A percentile compares a stretch with the other conserved stretches of the same genome.
phyloP scores from a whole-genome alignment of 2,888 invertebrate species.

The Aleiodes testaceus region DNA sequence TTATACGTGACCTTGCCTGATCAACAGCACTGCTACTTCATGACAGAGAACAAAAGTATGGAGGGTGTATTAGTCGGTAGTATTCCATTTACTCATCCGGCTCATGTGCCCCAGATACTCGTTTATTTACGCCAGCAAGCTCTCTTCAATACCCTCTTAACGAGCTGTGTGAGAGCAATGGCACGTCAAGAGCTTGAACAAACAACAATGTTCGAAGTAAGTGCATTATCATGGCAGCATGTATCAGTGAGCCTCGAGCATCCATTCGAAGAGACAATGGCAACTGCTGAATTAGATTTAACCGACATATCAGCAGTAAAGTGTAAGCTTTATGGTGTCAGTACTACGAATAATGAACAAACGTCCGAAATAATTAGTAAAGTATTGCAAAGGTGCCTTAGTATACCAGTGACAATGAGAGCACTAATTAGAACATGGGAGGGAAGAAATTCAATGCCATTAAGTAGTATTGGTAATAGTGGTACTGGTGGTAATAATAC shows the following conservation, averaged over 20 bases:
- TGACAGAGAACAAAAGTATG: conserved; percentile 86
- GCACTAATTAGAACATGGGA: conserved; percentile 91
- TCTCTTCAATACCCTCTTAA: conserved; percentile 90
- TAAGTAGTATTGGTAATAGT: conserved; percentile 74
- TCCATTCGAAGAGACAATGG: conserved; percentile 93
- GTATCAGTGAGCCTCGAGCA: conserved; percentile 94
- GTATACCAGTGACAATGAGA: conserved; percentile 93
- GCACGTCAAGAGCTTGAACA: conserved; percentile 84
- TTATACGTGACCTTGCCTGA: conserved; percentile 93
- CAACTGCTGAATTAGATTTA: conserved; percentile 92
- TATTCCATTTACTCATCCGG: conserved; percentile 95
- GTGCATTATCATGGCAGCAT: conserved; percentile 91
- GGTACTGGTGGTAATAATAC: conserved; percentile 79
- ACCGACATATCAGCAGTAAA: conserved; percentile 85
- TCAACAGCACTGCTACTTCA: conserved; percentile 94
- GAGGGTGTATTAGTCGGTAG: conserved; percentile 85
- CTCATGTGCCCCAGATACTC: conserved; percentile 91
- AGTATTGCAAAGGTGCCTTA: conserved; percentile 90
- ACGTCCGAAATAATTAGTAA: conserved; percentile 77
- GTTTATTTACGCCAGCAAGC: conserved; percentile 90
- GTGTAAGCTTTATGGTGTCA: conserved; percentile 81
- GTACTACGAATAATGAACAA: conserved; percentile 71
- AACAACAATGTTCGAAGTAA: conserved; percentile 93
- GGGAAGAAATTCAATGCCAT: conserved; percentile 75
- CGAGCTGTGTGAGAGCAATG: conserved; percentile 90